Percentiles rank a stretch among this genome's conserved stretches.
phyloP scores from a whole-genome alignment of 2,797 vertebrate genomes.

The Hylomyscus alleni region DNA sequence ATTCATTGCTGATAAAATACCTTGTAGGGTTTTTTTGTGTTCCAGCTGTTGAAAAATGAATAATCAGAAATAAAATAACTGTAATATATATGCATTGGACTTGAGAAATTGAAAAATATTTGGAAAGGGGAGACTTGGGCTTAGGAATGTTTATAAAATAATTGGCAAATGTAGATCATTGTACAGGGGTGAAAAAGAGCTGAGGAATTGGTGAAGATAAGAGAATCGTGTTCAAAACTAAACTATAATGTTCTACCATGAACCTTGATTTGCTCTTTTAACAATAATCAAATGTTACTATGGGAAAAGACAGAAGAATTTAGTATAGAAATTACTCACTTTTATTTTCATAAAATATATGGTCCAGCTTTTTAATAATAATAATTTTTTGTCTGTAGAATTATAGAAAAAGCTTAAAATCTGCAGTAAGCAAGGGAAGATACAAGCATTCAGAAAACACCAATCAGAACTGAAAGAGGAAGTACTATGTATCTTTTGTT shows the following conservation, averaged over 20 bases:
- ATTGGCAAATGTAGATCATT: neutral
- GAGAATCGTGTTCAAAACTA: neutral
- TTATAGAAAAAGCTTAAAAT: conserved; percentile 34
- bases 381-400: neutral
- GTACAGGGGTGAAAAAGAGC: neutral
- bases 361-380: conserved; percentile 9
- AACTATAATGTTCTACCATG: neutral
- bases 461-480: neutral
- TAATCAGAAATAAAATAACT: conserved; percentile 48
- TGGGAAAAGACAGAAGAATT: neutral
- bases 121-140: neutral
- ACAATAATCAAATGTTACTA: neutral
- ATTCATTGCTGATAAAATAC: conserved; percentile 65
- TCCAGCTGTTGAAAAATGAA: conserved; percentile 61
- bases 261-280: neutral
- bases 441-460: neutral
- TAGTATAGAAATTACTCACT: neutral
- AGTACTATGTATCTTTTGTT: neutral
- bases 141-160: conserved; percentile 31
- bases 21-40: neutral
- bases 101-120: conserved; percentile 45
- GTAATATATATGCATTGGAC: neutral
- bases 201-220: neutral
- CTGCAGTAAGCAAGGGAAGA: neutral
- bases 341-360: conserved; percentile 1